Percentiles rank a stretch among this genome's conserved stretches.
These are phyloP conservation scores for Nestor notabilis DNA, from an alignment of 2,113 vertebrate species.

Conservation along the genomic window DNA sequence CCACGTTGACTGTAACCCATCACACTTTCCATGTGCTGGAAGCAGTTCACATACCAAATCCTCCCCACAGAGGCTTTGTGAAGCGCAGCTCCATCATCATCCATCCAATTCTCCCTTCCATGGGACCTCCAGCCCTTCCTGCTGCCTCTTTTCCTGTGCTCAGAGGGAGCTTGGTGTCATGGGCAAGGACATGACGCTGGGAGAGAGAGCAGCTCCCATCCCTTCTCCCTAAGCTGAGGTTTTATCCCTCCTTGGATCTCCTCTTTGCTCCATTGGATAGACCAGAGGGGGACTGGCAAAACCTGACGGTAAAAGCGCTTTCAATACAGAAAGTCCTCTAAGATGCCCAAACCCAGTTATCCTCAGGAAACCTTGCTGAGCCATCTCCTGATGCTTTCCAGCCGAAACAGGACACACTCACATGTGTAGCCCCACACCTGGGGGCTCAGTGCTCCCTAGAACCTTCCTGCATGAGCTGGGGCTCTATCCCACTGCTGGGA, in stretches of 20 bases:
- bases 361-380: background rate
- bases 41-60: background rate
- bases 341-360: background rate
- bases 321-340: background rate
- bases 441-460: background rate
- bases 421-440: fast-evolving
- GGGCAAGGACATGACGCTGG: background rate
- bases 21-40: background rate
- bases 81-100: fast-evolving
- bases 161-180: background rate
- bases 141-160: background rate
- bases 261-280: background rate
- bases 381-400: background rate
- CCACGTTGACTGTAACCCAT: background rate
- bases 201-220: fast-evolving
- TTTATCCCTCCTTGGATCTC: background rate
- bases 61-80: background rate
- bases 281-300: background rate
- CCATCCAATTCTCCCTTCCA: background rate
- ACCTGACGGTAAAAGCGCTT: background rate
- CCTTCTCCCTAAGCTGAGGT: background rate
- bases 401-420: background rate
- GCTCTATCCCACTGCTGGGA: background rate
- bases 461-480: fast-evolving
- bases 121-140: background rate